A percentile compares a stretch with the other conserved stretches of the same genome.
Conservation (phyloP, 1,140 invertebrate genomes). For the Stegodyphus mimosarum region DNA sequence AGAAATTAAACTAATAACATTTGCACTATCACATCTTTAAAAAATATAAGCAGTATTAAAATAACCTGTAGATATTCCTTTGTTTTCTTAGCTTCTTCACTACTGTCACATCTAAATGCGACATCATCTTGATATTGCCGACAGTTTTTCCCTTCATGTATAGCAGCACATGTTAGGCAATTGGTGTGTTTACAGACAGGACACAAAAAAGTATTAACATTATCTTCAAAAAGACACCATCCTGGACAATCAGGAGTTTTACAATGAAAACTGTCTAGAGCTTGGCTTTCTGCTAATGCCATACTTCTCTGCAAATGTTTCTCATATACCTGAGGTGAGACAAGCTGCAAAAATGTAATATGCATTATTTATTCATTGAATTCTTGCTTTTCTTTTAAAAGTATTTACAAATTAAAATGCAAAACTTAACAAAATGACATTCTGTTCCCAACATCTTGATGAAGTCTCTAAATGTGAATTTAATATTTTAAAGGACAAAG, state of each 20-base stretch:
- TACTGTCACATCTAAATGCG: constrained; percentile 74
- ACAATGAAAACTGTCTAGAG: constrained; percentile 90
- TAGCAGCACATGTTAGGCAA: constrained; percentile 90
- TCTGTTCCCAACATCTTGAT: too few relatives aligned
- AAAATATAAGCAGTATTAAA: background rate
- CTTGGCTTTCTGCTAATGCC: constrained; percentile 83
- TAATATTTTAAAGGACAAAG: too few relatives aligned
- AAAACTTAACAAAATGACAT: too few relatives aligned
- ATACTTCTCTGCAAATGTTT: constrained; percentile 84
- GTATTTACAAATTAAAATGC: background rate
- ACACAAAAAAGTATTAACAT: constrained; percentile 88
- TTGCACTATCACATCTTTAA: too few relatives aligned
- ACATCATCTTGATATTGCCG: constrained; percentile 85
- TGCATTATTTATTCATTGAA: too few relatives aligned
- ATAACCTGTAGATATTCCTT: constrained; percentile 78
- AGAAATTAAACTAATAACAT: too few relatives aligned
- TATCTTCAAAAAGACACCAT: constrained; percentile 91
- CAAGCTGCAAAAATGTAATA: constrained; percentile 70
- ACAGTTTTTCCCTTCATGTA: constrained; percentile 86
- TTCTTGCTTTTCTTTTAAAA: background rate
- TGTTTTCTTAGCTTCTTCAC: constrained; percentile 79
- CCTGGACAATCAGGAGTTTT: constrained; percentile 88
- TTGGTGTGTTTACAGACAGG: constrained; percentile 85
- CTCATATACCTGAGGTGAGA: constrained; percentile 81
- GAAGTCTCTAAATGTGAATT: too few relatives aligned